Percentiles rank a stretch among this genome's conserved stretches.
phyloP scores from a whole-genome alignment of 2,888 invertebrate genomes.

The Morpho helenor region DNA sequence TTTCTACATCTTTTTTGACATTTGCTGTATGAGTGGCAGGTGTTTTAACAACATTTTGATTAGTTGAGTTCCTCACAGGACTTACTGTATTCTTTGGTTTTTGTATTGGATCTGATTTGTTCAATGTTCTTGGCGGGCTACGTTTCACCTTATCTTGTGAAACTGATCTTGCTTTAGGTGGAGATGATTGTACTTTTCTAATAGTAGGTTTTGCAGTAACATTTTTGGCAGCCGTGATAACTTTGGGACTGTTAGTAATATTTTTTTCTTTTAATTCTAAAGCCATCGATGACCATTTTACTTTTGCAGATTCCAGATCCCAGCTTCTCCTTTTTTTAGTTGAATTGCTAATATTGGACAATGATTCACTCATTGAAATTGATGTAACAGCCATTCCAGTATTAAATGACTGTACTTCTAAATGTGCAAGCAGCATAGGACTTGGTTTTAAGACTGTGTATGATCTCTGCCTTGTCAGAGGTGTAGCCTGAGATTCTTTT shows the following conservation, averaged over 20 bases:
- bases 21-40: constrained; percentile 3
- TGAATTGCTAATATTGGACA: constrained; percentile 50
- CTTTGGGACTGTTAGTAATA: constrained; percentile 18
- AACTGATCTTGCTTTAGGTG: constrained; percentile 38
- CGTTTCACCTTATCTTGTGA: constrained; percentile 37
- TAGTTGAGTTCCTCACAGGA: constrained; percentile 32
- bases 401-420: constrained; percentile 72
- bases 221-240: constrained; percentile 15
- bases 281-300: constrained; percentile 74
- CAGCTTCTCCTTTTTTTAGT: constrained; percentile 66
- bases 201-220: constrained; percentile 16
- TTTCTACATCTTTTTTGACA: constrained; percentile 15
- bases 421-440: constrained; percentile 83
- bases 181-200: constrained; percentile 34
- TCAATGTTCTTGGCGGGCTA: constrained; percentile 33
- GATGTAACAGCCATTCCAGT: constrained; percentile 67
- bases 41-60: constrained; percentile 36
- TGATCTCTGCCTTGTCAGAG: constrained; percentile 85
- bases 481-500: constrained; percentile 39
- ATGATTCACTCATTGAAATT: constrained; percentile 75
- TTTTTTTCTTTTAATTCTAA: constrained; percentile 51
- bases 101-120: constrained; percentile 46
- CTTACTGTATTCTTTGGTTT: constrained; percentile 38
- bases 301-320: constrained; percentile 70
- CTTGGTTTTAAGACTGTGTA: constrained; percentile 89